Percentiles rank a stretch among this genome's conserved stretches.
Evolutionary conservation across 2,797 vertebrate genomes (phyloP).

Genomic region (Lepus oiostolus): DNA sequence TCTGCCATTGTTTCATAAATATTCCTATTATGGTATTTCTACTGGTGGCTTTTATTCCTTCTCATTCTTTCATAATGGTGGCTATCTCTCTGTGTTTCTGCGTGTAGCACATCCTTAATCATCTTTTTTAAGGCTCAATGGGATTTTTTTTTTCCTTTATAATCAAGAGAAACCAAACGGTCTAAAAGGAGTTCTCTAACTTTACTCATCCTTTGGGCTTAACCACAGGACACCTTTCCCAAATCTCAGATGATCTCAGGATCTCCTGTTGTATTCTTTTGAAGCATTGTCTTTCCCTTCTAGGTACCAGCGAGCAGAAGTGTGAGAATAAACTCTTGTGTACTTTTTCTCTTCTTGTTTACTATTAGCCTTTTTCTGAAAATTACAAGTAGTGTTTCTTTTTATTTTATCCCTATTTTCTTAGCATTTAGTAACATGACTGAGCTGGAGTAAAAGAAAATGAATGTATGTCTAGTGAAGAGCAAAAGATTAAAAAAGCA

Average conservation of each 20-base stretch:
- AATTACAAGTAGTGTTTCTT: background rate
- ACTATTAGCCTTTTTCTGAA: background rate
- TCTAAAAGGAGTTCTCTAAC: background rate
- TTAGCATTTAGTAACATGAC: background rate
- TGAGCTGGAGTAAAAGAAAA: background rate
- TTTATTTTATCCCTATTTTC: accelerated
- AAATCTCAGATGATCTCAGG: background rate
- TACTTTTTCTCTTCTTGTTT: background rate
- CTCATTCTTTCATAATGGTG: too few relatives aligned
- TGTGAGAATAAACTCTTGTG: background rate
- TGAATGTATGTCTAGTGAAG: background rate
- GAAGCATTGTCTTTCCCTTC: background rate
- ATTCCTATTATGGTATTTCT: too few relatives aligned
- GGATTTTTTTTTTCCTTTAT: background rate
- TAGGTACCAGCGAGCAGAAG: background rate
- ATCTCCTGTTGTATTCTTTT: background rate
- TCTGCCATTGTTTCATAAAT: too few relatives aligned
- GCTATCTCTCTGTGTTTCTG: too few relatives aligned
- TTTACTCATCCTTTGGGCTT: background rate
- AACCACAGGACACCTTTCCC: background rate
- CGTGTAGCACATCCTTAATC: too few relatives aligned
- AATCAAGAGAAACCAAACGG: background rate
- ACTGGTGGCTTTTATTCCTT: too few relatives aligned
- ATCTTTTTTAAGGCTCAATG: background rate
- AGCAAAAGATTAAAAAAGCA: background rate